Conservation (phyloP, 1,140 invertebrate species). For the Brachionus calyciflorus region DNA sequence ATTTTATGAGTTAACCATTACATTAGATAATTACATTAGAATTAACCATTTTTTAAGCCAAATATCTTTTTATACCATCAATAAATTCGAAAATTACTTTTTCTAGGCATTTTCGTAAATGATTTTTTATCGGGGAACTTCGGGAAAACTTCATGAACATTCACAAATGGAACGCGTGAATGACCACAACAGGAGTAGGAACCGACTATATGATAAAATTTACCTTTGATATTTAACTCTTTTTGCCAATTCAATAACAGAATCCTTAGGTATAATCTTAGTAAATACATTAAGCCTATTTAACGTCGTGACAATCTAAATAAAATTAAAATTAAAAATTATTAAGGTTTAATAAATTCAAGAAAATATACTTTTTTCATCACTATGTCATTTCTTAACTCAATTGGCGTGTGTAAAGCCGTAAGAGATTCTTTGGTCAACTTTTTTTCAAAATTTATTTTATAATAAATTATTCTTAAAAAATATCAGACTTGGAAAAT, state of each 20-base stretch:
- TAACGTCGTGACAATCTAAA: not conserved
- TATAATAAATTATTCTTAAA: no score
- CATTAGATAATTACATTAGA: no score
- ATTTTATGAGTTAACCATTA: no score
- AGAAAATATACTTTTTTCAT: conserved; percentile 10
- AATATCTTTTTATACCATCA: no score
- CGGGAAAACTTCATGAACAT: no score
- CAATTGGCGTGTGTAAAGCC: not conserved
- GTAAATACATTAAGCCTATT: not conserved
- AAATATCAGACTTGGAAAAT: no score
- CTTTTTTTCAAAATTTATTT: no score
- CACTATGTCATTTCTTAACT: not conserved
- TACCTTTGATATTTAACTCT: conserved; percentile 44
- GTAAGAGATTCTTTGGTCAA: not conserved
- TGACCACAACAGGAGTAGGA: not conserved
- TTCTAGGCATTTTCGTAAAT: no score
- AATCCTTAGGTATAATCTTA: conserved; percentile 25
- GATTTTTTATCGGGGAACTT: no score
- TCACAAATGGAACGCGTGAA: no score
- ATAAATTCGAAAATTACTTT: no score
- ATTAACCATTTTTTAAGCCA: no score
- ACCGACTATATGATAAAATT: not conserved
- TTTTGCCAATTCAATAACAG: not conserved
- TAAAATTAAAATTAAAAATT: not conserved
- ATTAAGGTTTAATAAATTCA: not conserved